Conservation (phyloP, 1,140 invertebrate genomes). For the Drosophila aff. region DNA sequence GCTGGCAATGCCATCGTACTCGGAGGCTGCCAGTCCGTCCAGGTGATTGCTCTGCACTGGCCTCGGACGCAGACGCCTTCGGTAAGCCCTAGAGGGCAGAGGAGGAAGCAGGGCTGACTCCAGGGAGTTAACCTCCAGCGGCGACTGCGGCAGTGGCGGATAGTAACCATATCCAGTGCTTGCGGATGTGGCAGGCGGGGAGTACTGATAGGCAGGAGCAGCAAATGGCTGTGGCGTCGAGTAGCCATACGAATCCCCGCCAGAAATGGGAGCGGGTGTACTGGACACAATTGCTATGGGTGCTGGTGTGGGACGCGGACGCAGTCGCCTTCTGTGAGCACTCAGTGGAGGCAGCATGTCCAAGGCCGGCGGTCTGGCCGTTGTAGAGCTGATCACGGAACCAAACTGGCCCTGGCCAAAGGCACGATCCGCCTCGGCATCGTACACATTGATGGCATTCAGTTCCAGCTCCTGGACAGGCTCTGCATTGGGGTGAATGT, state of each 20-base stretch:
- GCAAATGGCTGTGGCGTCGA: constrained; percentile 71
- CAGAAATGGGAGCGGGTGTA: constrained; percentile 65
- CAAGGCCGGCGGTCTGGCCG: constrained; percentile 68
- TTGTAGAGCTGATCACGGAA: constrained; percentile 78
- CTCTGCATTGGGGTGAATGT: constrained; percentile 63
- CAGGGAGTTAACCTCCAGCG: constrained; percentile 67
- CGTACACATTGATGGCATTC: constrained; percentile 76
- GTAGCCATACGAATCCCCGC: constrained; percentile 39
- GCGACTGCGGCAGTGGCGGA: constrained; percentile 50
- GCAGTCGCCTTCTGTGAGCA: constrained; percentile 46
- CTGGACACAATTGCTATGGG: constrained; percentile 38
- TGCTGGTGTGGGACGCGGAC: constrained; percentile 65
- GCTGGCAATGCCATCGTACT: constrained; percentile 90
- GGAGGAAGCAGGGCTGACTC: constrained; percentile 70
- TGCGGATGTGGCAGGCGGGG: constrained; percentile 31
- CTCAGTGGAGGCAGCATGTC: constrained; percentile 72
- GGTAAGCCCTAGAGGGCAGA: constrained; percentile 53
- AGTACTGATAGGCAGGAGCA: constrained; percentile 65
- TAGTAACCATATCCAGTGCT: constrained; percentile 52
- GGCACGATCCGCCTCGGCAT: constrained; percentile 70
- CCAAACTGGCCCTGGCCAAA: constrained; percentile 61
- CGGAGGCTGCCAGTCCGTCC: constrained; percentile 85
- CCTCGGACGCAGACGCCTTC: constrained; percentile 58
- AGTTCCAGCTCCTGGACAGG: constrained; percentile 44
- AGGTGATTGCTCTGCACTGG: constrained; percentile 62